These are phyloP conservation scores for Gryllus longicercus DNA, from an alignment of 2,888 invertebrate species.

Conservation along the genomic window DNA sequence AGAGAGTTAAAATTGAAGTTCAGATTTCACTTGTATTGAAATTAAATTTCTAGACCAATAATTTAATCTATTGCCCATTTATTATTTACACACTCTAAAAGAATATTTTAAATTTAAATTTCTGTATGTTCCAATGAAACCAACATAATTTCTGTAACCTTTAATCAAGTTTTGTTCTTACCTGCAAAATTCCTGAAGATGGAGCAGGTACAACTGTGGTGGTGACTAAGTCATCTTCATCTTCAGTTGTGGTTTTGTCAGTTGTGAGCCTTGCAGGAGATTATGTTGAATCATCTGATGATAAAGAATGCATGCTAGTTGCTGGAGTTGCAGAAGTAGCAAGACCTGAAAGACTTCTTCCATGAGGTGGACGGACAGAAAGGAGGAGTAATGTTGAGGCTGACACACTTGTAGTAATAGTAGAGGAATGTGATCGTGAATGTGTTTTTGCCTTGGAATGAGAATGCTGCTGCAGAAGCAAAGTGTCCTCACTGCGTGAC, in stretches of 20 bases:
- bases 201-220: conserved; percentile 41
- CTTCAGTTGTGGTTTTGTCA: conserved; percentile 31
- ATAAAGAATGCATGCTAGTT: conserved; percentile 40
- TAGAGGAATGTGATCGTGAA: conserved; percentile 34
- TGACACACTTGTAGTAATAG: conserved; percentile 54
- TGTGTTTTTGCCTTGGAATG: conserved; percentile 22
- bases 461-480: conserved; percentile 51
- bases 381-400: conserved; percentile 64
- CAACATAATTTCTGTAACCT: too few relatives aligned
- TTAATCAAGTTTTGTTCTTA: conserved; percentile 43
- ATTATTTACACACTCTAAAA: too few relatives aligned
- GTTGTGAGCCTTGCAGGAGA: conserved; percentile 53
- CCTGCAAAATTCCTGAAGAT: conserved; percentile 62
- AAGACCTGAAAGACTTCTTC: conserved; percentile 62
- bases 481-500: conserved; percentile 79
- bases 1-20: too few relatives aligned
- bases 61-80: too few relatives aligned
- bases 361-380: conserved; percentile 48
- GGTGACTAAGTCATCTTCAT: conserved; percentile 43
- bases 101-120: too few relatives aligned
- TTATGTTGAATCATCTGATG: conserved; percentile 32
- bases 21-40: too few relatives aligned
- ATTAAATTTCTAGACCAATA: too few relatives aligned
- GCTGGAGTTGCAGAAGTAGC: conserved; percentile 54
- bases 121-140: too few relatives aligned